Conservation (phyloP, 2,888 invertebrate genomes). For the Scaptomyza flava region DNA sequence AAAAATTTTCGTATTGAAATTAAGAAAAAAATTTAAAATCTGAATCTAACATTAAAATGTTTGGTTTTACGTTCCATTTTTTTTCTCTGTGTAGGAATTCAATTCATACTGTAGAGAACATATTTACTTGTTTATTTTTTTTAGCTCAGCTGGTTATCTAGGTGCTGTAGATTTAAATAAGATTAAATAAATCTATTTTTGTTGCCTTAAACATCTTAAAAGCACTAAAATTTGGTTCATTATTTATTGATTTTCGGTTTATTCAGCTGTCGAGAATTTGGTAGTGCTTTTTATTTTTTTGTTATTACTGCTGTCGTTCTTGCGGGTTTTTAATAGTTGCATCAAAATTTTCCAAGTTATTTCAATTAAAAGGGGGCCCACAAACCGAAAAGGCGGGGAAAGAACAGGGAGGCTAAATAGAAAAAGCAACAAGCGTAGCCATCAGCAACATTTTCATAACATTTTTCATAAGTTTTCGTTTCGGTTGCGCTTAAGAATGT, state of each 20-base stretch:
- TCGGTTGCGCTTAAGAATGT: slow-evolving; percentile 75
- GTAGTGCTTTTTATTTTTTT: neutral
- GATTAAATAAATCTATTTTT: too few species aligned
- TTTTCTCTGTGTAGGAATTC: too few species aligned
- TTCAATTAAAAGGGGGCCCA: slow-evolving; percentile 71
- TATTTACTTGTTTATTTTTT: too few species aligned
- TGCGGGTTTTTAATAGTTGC: slow-evolving; percentile 47
- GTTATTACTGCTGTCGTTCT: neutral
- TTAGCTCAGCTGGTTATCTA: too few species aligned
- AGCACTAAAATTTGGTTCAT: slow-evolving; percentile 1
- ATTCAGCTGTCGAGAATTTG: slow-evolving; percentile 17
- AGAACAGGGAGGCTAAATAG: neutral
- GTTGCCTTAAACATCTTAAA: too few species aligned
- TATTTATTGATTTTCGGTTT: slow-evolving; percentile 28
- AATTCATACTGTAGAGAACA: too few species aligned
- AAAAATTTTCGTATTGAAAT: too few species aligned
- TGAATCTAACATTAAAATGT: too few species aligned
- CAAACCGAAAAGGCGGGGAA: slow-evolving; percentile 3
- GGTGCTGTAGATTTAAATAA: too few species aligned
- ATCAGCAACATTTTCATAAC: slow-evolving; percentile 63
- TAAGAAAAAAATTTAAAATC: too few species aligned
- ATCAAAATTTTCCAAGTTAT: slow-evolving; percentile 54
- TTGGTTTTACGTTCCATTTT: too few species aligned
- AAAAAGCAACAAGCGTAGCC: slow-evolving; percentile 23
- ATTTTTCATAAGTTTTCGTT: slow-evolving; percentile 79